These are phyloP conservation scores for Stenodema calcarata DNA, from an alignment of 2,888 invertebrate species.

Conservation along the genomic window DNA sequence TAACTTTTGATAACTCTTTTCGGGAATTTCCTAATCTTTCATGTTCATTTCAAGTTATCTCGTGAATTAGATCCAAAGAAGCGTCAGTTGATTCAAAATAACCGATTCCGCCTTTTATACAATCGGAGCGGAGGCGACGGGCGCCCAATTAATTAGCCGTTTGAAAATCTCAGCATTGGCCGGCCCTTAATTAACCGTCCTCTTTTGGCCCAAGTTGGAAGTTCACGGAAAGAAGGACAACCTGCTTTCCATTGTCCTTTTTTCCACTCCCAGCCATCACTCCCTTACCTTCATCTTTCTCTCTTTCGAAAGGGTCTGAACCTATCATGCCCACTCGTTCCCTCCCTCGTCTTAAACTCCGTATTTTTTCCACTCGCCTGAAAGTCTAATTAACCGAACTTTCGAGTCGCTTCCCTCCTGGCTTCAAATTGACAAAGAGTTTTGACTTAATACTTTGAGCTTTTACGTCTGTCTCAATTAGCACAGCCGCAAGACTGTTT, in stretches of 20 bases:
- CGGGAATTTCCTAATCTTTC: too few relatives aligned
- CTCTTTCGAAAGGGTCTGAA: background rate
- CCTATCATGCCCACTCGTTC: background rate
- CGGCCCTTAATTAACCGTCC: conserved; percentile 27
- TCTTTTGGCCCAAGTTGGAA: background rate
- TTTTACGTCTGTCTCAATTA: conserved; percentile 49
- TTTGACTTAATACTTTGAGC: conserved; percentile 50
- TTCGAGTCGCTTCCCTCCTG: conserved; percentile 29
- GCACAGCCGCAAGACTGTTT: conserved; percentile 49
- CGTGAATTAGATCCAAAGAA: background rate
- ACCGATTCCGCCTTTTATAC: background rate
- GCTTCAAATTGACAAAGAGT: conserved; percentile 49
- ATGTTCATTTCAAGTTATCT: too few relatives aligned
- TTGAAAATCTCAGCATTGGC: conserved; percentile 26
- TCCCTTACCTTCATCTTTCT: background rate
- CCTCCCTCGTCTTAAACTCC: conserved; percentile 23
- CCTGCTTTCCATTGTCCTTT: conserved; percentile 18
- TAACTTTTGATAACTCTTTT: too few relatives aligned
- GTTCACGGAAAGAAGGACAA: conserved; percentile 17
- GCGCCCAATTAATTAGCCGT: conserved; percentile 37
- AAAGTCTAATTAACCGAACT: conserved; percentile 49
- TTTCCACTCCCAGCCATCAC: background rate
- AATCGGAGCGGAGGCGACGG: background rate
- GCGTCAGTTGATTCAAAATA: background rate
- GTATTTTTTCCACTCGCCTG: conserved; percentile 41